phyloP scores from a whole-genome alignment of 1,140 invertebrate species.

The Armadillidium nasatum region DNA sequence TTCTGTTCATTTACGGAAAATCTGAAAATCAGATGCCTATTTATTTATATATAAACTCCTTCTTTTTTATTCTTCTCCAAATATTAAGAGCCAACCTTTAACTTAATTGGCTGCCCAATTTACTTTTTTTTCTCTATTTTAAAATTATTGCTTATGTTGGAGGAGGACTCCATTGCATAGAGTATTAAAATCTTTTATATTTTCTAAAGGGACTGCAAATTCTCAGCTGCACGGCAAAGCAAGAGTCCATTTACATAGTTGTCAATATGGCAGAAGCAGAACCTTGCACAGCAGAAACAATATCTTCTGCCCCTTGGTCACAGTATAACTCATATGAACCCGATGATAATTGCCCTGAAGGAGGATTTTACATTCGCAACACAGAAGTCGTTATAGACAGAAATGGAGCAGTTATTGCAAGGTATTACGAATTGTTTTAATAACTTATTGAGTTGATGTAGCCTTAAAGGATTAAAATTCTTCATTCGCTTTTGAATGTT shows the following conservation, averaged over 20 bases:
- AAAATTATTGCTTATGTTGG: no score
- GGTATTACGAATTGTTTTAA: neutral
- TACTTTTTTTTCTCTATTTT: no score
- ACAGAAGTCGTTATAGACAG: slow-evolving; percentile 30
- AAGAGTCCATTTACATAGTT: slow-evolving; percentile 23
- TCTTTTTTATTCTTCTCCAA: no score
- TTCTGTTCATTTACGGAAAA: no score
- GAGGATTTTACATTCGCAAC: slow-evolving; percentile 16
- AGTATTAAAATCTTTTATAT: neutral
- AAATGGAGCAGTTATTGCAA: slow-evolving; percentile 24
- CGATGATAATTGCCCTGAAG: neutral
- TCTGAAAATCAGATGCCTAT: no score
- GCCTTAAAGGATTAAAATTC: no score
- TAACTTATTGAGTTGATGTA: no score
- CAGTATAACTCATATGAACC: no score
- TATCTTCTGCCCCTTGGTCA: neutral
- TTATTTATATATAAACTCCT: no score
- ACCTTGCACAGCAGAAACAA: neutral
- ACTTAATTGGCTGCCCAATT: no score
- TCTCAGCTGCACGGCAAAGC: slow-evolving; percentile 18
- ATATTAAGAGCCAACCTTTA: no score
- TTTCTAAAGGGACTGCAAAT: neutral
- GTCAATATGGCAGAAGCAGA: slow-evolving; percentile 16
- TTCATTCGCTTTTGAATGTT: no score
- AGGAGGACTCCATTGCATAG: neutral